These are phyloP conservation scores for Ectemnius cavifrons DNA, from an alignment of 2,888 invertebrate genomes.

Conservation along the genomic window DNA sequence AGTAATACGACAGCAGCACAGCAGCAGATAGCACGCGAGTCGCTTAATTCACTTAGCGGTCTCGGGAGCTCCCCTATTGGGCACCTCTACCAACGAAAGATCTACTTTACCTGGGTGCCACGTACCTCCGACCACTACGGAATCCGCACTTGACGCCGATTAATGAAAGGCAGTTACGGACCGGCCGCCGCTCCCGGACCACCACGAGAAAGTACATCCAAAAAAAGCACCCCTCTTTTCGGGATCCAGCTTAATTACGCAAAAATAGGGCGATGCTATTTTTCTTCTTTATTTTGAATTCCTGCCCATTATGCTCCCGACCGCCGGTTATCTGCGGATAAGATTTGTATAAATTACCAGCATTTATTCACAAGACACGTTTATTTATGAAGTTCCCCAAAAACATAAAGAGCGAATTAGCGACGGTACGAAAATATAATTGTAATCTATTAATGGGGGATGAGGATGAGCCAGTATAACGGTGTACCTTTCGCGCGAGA, in stretches of 20 bases:
- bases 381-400: no score
- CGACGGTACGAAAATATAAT: no score
- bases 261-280: constrained; percentile 37
- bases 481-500: no score
- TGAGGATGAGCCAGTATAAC: no score
- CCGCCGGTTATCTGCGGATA: no score
- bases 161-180: constrained; percentile 51
- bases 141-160: constrained; percentile 41
- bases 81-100: constrained; percentile 14
- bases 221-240: constrained; percentile 26
- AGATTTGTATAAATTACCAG: no score
- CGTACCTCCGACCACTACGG: not conserved
- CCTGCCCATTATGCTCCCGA: not conserved
- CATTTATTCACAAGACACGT: no score
- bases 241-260: constrained; percentile 38
- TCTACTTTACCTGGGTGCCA: constrained; percentile 12
- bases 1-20: constrained; percentile 12
- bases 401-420: no score
- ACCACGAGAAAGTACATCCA: constrained; percentile 18
- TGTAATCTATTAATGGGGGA: no score
- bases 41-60: constrained; percentile 61
- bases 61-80: constrained; percentile 37
- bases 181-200: not conserved
- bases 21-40: constrained; percentile 34
- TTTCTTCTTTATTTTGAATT: constrained; percentile 33